These are phyloP conservation scores for Acleris holmiana DNA, from an alignment of 2,888 invertebrate genomes.

Conservation along the genomic window DNA sequence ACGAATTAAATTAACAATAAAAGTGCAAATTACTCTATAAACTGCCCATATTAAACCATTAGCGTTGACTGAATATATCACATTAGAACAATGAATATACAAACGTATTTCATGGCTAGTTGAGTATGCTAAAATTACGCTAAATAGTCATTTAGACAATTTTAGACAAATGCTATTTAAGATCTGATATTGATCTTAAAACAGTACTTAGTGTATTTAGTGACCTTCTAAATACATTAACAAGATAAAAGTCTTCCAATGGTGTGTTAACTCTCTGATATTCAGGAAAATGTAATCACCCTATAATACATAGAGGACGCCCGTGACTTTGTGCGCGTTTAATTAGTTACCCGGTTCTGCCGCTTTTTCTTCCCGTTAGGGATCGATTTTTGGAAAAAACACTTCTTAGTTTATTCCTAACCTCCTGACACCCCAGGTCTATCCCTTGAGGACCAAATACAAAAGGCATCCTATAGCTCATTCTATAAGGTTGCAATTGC, in stretches of 20 bases:
- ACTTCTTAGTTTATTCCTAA: too few species aligned
- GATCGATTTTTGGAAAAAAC: too few species aligned
- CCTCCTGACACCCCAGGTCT: too few species aligned
- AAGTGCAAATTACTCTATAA: slow-evolving; percentile 8
- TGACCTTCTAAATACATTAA: slow-evolving; percentile 32
- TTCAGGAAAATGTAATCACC: too few species aligned
- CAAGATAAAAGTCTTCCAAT: not conserved
- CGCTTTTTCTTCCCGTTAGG: too few species aligned
- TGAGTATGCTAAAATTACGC: slow-evolving; percentile 54
- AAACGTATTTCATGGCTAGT: slow-evolving; percentile 55
- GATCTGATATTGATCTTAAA: slow-evolving; percentile 57
- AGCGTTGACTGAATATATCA: slow-evolving; percentile 25
- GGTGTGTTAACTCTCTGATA: too few species aligned
- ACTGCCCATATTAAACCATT: slow-evolving; percentile 5
- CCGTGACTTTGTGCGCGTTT: too few species aligned
- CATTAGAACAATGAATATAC: slow-evolving; percentile 40
- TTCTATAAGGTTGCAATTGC: too few species aligned
- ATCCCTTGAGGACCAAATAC: too few species aligned
- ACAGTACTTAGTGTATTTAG: slow-evolving; percentile 41
- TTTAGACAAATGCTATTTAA: slow-evolving; percentile 40
- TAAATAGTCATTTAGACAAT: slow-evolving; percentile 28
- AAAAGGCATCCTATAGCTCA: too few species aligned
- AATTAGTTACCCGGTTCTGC: too few species aligned
- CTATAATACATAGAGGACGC: too few species aligned
- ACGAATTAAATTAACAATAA: not conserved